Evolutionary conservation across 30 jellyfish, hydroid and myxozoan species (phyloP).

Genomic region (Phacellophora camtschatica): DNA sequence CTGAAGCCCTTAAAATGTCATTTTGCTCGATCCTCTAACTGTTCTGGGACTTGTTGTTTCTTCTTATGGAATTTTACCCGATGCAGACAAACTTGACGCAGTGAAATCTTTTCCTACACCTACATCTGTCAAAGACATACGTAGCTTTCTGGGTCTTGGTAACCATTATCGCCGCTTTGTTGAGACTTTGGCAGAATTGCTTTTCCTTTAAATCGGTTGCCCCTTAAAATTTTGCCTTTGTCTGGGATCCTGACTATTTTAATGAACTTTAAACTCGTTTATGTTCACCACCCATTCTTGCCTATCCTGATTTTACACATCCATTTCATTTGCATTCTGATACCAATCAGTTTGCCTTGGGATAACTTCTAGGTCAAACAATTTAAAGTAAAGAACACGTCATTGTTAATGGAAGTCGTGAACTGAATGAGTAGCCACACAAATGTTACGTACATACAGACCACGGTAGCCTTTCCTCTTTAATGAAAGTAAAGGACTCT

Average conservation of each 20-base stretch:
- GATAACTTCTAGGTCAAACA: constrained; percentile 10
- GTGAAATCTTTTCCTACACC: constrained; percentile 15
- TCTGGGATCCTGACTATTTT: constrained; percentile 10
- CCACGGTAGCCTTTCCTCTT: constrained; percentile 6
- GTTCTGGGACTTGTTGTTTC: constrained; percentile 52
- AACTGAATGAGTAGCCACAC: not conserved
- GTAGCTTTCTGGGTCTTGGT: constrained; percentile 10
- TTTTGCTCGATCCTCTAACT: not conserved
- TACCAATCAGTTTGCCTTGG: constrained; percentile 9
- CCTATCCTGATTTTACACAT: not conserved
- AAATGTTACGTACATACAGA: constrained; percentile 40
- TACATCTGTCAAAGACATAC: not conserved
- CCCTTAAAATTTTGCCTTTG: not conserved
- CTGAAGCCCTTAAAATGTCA: not conserved
- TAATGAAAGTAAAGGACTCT: not conserved
- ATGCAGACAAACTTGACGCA: constrained; percentile 12
- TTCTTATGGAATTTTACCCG: constrained; percentile 30
- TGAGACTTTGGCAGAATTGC: constrained; percentile 24
- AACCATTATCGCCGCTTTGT: constrained; percentile 32
- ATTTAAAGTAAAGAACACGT: constrained; percentile 15
- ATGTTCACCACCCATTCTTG: constrained; percentile 19
- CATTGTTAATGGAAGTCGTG: constrained; percentile 25
- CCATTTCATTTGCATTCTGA: constrained; percentile 9
- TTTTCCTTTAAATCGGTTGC: constrained; percentile 12
- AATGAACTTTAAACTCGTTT: not conserved